Evolutionary conservation across 2,113 vertebrate genomes (phyloP).

Genomic region (Cebus imitator): DNA sequence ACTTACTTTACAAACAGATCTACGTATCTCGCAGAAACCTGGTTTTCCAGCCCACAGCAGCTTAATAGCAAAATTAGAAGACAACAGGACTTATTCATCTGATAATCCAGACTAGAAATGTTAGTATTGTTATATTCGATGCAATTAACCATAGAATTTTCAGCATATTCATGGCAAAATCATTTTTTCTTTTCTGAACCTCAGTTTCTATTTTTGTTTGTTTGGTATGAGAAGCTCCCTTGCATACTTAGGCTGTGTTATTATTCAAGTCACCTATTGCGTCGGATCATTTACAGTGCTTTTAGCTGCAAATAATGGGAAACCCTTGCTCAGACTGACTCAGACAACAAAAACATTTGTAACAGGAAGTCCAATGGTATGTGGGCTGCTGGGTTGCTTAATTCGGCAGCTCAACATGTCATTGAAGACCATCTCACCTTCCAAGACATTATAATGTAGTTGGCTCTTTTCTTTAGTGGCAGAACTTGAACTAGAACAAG

Average conservation of each 20-base stretch:
- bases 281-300: not conserved
- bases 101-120: not conserved
- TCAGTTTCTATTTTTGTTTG: constrained; percentile 29
- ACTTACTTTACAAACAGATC: not conserved
- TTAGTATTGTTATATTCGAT: not conserved
- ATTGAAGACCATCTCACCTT: not conserved
- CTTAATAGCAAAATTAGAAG: not conserved
- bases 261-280: constrained; percentile 10
- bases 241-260: not conserved
- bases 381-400: not conserved
- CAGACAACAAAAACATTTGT: constrained; percentile 25
- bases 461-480: not conserved
- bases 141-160: not conserved
- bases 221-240: not conserved
- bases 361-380: constrained; percentile 22
- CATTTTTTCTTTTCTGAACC: not conserved
- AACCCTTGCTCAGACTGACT: not conserved
- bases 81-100: not conserved
- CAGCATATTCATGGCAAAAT: not conserved
- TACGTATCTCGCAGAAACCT: not conserved
- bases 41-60: not conserved
- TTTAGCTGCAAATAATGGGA: constrained; percentile 57
- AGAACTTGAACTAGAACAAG: not conserved
- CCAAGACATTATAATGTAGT: not conserved
- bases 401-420: not conserved